Evolutionary conservation across 1,140 invertebrate species (phyloP).

Genomic region (Sarcophaga peregrina): DNA sequence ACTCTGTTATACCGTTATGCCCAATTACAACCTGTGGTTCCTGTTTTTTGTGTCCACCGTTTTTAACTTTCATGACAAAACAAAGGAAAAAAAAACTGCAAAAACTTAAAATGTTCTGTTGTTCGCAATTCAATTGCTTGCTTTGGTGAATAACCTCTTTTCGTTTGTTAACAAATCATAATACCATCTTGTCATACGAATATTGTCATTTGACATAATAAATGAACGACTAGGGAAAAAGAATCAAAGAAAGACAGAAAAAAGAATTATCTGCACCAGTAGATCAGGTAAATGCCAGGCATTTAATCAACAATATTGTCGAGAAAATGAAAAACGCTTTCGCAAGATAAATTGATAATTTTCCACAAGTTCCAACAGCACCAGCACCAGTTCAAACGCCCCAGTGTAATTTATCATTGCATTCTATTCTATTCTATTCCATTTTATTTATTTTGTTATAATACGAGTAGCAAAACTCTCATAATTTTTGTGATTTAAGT

Average conservation of each 20-base stretch:
- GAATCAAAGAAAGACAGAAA: too few species aligned
- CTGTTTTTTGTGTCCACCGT: too few species aligned
- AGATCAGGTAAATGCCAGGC: background rate
- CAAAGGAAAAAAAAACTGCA: too few species aligned
- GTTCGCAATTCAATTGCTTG: background rate
- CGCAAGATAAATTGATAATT: conserved; percentile 23
- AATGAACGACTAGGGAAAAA: background rate
- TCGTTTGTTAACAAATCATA: background rate
- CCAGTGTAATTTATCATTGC: background rate
- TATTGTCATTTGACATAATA: conserved; percentile 15
- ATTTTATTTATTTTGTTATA: too few species aligned
- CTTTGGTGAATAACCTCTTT: conserved; percentile 23
- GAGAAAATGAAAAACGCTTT: background rate
- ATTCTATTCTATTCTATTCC: background rate
- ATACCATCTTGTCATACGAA: background rate
- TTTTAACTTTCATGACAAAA: too few species aligned
- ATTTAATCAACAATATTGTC: conserved; percentile 5
- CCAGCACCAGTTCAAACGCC: background rate
- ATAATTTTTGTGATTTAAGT: background rate
- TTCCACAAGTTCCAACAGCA: conserved; percentile 29
- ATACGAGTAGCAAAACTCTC: too few species aligned
- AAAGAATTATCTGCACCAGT: conserved; percentile 16
- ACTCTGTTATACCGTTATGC: too few species aligned
- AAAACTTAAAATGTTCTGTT: too few species aligned
- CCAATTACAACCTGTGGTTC: too few species aligned